phyloP scores from a whole-genome alignment of 2,797 vertebrate genomes.

The Scyliorhinus canicula region DNA sequence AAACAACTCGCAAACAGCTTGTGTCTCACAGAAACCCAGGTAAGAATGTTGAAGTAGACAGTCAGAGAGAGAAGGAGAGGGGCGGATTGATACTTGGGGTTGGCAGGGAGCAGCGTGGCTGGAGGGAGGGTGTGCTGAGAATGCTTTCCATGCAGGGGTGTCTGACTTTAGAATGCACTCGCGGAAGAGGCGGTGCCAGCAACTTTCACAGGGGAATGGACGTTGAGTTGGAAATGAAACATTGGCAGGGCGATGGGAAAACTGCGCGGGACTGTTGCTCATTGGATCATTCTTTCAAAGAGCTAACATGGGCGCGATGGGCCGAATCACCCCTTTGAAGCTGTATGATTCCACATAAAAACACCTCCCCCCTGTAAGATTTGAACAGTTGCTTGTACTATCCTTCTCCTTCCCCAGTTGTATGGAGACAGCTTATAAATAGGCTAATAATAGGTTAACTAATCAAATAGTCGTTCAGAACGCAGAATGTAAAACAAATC shows the following conservation, averaged over 20 bases:
- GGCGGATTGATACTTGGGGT: not conserved
- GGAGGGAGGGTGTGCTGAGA: not conserved
- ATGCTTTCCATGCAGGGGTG: not conserved
- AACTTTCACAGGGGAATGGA: not conserved
- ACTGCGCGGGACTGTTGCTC: not conserved
- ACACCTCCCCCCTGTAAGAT: not conserved
- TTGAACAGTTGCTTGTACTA: too few relatives aligned
- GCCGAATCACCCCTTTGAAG: not conserved
- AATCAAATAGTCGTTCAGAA: not conserved
- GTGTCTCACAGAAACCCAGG: constrained; percentile 57
- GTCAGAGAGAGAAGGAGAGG: not conserved
- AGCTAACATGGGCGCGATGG: not conserved
- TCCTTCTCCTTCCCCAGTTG: not conserved
- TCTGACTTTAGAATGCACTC: not conserved
- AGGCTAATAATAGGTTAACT: not conserved
- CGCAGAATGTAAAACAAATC: not conserved
- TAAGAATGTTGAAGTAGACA: constrained; percentile 40
- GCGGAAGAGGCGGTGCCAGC: not conserved
- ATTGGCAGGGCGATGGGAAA: not conserved
- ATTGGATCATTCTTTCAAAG: not conserved
- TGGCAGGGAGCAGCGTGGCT: not conserved
- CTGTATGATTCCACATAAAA: not conserved
- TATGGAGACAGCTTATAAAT: not conserved
- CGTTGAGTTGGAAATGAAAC: not conserved
- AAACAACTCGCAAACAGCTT: constrained; percentile 55